Conservation (phyloP, 2,888 invertebrate species). For the Andrena fulva region DNA sequence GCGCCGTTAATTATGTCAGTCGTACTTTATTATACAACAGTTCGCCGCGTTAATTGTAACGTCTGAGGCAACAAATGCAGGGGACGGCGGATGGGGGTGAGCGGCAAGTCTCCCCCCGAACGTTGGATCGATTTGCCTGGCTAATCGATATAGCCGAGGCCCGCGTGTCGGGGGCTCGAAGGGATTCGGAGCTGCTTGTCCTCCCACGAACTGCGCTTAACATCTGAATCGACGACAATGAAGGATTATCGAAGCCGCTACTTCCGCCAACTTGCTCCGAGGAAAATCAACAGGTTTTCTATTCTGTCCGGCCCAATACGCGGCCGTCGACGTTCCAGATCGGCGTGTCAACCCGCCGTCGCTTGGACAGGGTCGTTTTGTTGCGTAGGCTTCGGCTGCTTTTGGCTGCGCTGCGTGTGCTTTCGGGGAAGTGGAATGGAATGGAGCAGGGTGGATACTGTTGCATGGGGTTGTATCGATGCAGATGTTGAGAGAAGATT, state of each 20-base stretch:
- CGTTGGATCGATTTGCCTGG: not conserved
- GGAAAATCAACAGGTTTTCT: conserved; percentile 68
- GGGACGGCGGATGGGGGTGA: not conserved
- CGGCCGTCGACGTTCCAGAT: conserved; percentile 43
- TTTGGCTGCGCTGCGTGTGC: conserved; percentile 8
- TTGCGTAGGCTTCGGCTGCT: conserved; percentile 12
- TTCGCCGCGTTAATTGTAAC: conserved; percentile 59
- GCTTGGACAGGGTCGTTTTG: conserved; percentile 22
- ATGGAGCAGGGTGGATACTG: conserved; percentile 7
- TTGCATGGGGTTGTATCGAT: not conserved
- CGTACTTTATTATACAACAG: conserved; percentile 60
- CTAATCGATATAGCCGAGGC: not conserved
- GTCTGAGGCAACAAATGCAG: conserved; percentile 5
- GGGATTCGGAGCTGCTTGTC: not conserved
- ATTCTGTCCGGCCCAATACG: conserved; percentile 51
- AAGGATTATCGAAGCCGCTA: conserved; percentile 14
- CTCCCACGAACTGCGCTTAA: not conserved
- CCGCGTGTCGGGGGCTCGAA: not conserved
- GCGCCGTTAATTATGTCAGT: conserved; percentile 66
- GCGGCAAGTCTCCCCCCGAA: not conserved
- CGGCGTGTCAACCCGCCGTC: conserved; percentile 64
- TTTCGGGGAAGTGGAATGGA: conserved; percentile 6
- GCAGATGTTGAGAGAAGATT: conserved; percentile 1
- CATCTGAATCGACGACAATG: not conserved
- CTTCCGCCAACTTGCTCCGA: conserved; percentile 34